Evolutionary conservation across 2,797 vertebrate genomes (phyloP).

Genomic region (Crax fasciolata): DNA sequence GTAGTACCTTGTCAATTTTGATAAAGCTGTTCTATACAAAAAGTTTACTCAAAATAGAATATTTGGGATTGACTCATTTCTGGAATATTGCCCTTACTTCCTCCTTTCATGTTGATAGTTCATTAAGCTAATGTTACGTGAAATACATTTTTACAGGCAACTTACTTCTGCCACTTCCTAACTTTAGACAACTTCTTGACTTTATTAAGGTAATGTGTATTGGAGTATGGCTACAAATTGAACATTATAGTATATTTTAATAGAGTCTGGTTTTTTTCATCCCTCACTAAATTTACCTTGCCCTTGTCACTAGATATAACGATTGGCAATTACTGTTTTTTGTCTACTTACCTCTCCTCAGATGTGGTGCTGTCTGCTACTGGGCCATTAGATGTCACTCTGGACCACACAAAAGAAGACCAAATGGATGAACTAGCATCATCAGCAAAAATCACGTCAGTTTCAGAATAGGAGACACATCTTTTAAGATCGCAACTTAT

Average conservation of each 20-base stretch:
- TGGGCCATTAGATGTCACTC: slow-evolving; percentile 65
- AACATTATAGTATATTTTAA: not conserved
- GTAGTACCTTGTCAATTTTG: not conserved
- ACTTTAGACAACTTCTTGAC: not conserved
- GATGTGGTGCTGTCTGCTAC: not conserved
- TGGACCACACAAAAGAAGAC: not conserved
- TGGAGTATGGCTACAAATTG: not conserved
- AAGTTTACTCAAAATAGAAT: not conserved
- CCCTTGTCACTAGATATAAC: not conserved
- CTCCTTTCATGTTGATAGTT: not conserved
- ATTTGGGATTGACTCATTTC: not conserved
- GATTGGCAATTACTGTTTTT: not conserved
- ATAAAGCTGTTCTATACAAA: not conserved
- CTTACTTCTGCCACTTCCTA: not conserved
- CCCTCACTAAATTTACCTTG: not conserved
- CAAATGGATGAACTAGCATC: not conserved
- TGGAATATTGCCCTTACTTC: not conserved
- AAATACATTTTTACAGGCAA: not conserved
- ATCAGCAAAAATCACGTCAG: not conserved
- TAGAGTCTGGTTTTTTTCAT: not conserved
- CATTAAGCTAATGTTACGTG: not conserved
- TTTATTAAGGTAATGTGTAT: not conserved
- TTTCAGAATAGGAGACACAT: not conserved
- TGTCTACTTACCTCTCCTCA: not conserved
- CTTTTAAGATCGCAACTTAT: not conserved